Evolutionary conservation across 1,140 invertebrate species (phyloP).

Genomic region (Bombus pascuorum): DNA sequence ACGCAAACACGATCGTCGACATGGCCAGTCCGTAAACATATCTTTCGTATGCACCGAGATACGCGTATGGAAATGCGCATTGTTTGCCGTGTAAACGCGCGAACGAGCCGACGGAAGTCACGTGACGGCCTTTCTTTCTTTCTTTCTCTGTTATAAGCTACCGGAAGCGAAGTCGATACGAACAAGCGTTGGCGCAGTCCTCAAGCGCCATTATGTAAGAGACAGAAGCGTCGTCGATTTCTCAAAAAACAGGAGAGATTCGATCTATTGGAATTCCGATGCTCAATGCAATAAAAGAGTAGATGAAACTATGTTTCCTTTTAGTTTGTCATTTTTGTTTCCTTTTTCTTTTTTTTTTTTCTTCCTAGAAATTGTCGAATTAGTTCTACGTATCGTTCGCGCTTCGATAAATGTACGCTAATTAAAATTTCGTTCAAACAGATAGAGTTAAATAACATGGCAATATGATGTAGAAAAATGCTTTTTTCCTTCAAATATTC

Average conservation of each 20-base stretch:
- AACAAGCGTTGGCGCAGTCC: constrained; percentile 18
- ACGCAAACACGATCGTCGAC: constrained; percentile 16
- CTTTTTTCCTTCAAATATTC: no score
- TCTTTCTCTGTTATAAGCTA: constrained; percentile 19
- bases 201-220: constrained; percentile 39
- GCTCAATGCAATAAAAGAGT: no score
- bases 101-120: constrained; percentile 65
- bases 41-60: constrained; percentile 39
- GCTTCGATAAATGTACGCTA: no score
- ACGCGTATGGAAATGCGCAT: constrained; percentile 58
- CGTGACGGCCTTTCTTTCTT: constrained; percentile 52
- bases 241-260: constrained; percentile 6
- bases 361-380: no score
- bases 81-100: constrained; percentile 46
- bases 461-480: no score
- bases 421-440: no score
- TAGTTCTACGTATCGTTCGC: no score
- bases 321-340: no score
- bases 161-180: constrained; percentile 63
- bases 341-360: no score
- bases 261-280: background rate
- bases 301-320: no score
- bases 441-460: no score
- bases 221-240: constrained; percentile 10
- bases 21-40: constrained; percentile 6